A percentile compares a stretch with the other conserved stretches of the same genome.
Conservation (phyloP, 2,797 vertebrate genomes). For the Moxostoma hubbsi region DNA sequence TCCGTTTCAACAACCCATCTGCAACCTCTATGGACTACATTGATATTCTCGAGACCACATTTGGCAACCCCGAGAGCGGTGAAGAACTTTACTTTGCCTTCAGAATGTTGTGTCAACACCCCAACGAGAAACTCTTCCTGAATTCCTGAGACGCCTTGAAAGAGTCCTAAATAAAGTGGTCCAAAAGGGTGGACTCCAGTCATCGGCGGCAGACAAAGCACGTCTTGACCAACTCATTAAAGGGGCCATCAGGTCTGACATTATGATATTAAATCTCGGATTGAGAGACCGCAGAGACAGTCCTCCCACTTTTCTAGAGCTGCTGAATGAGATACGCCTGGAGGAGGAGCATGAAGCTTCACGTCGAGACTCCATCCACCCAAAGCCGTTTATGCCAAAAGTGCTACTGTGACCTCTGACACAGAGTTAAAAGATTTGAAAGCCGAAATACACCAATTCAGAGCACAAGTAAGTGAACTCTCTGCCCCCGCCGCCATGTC, state of each 20-base stretch:
- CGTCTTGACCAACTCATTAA: constrained; percentile 39
- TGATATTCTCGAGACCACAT: no score
- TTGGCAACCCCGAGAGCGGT: no score
- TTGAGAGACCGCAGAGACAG: constrained; percentile 32
- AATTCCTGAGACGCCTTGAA: no score
- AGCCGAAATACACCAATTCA: background rate
- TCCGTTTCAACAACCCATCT: no score
- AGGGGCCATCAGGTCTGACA: constrained; percentile 36
- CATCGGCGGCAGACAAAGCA: background rate
- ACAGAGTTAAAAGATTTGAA: background rate
- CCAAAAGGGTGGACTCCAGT: constrained; percentile 16
- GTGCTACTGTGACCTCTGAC: background rate
- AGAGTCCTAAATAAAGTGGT: no score
- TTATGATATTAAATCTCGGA: constrained; percentile 35
- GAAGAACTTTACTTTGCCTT: no score
- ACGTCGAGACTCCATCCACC: background rate
- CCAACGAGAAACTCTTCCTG: no score
- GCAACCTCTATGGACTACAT: no score
- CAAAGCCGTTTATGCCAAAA: background rate
- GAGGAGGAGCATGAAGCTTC: no score
- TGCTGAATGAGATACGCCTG: no score
- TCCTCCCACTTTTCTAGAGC: constrained; percentile 38
- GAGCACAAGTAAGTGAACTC: background rate
- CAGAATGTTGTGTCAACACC: no score
- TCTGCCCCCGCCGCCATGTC: background rate